Evolutionary conservation across 2,888 invertebrate species (phyloP).

Genomic region (Drosophila antonietae): DNA sequence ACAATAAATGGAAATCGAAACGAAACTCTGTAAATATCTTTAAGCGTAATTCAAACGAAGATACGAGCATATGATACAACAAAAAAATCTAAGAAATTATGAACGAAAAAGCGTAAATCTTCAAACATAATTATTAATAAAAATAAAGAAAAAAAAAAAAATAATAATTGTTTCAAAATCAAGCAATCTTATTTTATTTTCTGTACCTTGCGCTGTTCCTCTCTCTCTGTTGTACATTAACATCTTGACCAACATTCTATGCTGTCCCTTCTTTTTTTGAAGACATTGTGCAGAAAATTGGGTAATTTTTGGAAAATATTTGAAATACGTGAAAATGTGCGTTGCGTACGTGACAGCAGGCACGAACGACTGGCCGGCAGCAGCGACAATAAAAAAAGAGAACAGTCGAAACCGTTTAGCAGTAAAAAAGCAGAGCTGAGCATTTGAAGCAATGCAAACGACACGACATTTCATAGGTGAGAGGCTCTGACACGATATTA

Average conservation of each 20-base stretch:
- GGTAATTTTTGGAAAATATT: slow-evolving; percentile 80
- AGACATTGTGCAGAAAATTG: slow-evolving; percentile 60
- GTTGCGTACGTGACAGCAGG: slow-evolving; percentile 68
- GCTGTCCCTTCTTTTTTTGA: slow-evolving; percentile 6
- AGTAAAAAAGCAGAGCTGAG: slow-evolving; percentile 56
- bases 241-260: not conserved
- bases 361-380: slow-evolving; percentile 43
- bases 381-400: slow-evolving; percentile 36
- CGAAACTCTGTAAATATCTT: slow-evolving; percentile 74
- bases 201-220: not conserved
- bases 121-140: slow-evolving; percentile 68
- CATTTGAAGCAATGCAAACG: slow-evolving; percentile 21
- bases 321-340: slow-evolving; percentile 77
- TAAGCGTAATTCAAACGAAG: slow-evolving; percentile 71
- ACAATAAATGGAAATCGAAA: slow-evolving; percentile 34
- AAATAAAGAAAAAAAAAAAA: slow-evolving; percentile 8
- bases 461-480: slow-evolving; percentile 18
- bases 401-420: slow-evolving; percentile 61
- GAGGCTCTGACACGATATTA: too few relatives aligned
- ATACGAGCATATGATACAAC: slow-evolving; percentile 55
- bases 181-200: slow-evolving; percentile 1
- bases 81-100: slow-evolving; percentile 61
- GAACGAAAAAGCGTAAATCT: slow-evolving; percentile 49
- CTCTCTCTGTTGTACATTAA: not conserved
- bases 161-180: slow-evolving; percentile 75